Conservation (phyloP, 2,888 invertebrate species). For the Pollenia griseotomentosa region DNA sequence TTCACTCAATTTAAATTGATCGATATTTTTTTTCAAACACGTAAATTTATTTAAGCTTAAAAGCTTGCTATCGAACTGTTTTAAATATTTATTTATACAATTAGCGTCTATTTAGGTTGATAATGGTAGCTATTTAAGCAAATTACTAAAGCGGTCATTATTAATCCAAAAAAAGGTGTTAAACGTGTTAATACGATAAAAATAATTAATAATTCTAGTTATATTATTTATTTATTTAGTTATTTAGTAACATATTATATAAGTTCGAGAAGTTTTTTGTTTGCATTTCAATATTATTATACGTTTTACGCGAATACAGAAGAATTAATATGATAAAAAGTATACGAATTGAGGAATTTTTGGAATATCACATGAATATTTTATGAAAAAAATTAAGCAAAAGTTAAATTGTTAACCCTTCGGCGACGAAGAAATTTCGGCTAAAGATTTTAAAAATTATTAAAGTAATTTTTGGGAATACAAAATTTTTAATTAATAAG, state of each 20-base stretch:
- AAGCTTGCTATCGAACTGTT: constrained; percentile 26
- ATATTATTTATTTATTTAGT: background rate
- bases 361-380: constrained; percentile 19
- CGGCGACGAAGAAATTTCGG: no score
- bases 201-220: constrained; percentile 9
- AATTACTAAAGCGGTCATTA: constrained; percentile 32
- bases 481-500: no score
- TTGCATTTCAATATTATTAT: background rate
- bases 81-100: constrained; percentile 62
- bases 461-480: no score
- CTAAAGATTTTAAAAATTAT: no score
- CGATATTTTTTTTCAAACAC: constrained; percentile 15
- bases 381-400: no score
- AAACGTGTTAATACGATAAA: constrained; percentile 54
- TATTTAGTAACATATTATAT: constrained; percentile 26
- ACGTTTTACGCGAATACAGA: background rate
- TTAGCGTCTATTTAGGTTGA: constrained; percentile 58
- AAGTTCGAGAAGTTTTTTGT: background rate
- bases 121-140: constrained; percentile 30
- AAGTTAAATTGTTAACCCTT: no score
- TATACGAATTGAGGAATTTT: constrained; percentile 7
- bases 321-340: background rate
- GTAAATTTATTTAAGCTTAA: constrained; percentile 3
- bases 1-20: constrained; percentile 44
- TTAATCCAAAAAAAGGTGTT: constrained; percentile 40